Base-by-base conservation (phyloP, 2,113 vertebrate genomes). In the Heterotis niloticus region DNA sequence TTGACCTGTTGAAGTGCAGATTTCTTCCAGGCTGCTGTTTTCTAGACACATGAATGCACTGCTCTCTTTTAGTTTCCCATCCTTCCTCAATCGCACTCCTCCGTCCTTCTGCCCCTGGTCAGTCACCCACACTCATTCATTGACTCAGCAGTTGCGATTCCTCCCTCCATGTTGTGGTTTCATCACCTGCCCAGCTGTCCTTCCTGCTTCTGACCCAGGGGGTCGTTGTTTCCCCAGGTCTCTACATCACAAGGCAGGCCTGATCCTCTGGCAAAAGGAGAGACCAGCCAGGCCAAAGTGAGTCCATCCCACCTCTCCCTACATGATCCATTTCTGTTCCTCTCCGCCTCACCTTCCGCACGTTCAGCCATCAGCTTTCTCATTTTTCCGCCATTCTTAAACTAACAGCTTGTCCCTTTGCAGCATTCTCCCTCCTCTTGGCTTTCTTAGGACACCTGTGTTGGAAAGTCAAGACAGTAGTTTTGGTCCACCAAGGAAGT, bases 171-270 rank as follows among this genome's bases (percentile, higher is more conserved):
- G 34, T 44, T 44, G 34, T 44, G 34, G 34, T 28, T 68, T 26
- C 44, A 11, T 18, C 70, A 5, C 44, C 70, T 52, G 44, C 20
- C 68, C 28, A 10, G 18, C 70, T 72, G 14, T 54, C 70, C 34
- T 72, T 13, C 11, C 11, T 23, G 16, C 20, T 59, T 10, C 51
- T 75, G 72, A 56, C 54, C 72, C 70, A 23, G 18, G 79, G 54
- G 74, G 85, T 87, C 81, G 84, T 84, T 92, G 85, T 92, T 83
- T 90, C 84, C 83, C 78, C 82, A 92, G 91, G 89, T 91, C 77
- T 80, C 89, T 73, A 82, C 84, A 81, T 86, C 89, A 89, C 88
- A 85, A 81, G 90, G 75, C 88, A 92, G 85, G 86, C 82, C 60
- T 56, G 75, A 87, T 23, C 24, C 83, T 79, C 75, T 75, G 75